phyloP scores from a whole-genome alignment of 2,797 vertebrate species.

The Molossus molossus region DNA sequence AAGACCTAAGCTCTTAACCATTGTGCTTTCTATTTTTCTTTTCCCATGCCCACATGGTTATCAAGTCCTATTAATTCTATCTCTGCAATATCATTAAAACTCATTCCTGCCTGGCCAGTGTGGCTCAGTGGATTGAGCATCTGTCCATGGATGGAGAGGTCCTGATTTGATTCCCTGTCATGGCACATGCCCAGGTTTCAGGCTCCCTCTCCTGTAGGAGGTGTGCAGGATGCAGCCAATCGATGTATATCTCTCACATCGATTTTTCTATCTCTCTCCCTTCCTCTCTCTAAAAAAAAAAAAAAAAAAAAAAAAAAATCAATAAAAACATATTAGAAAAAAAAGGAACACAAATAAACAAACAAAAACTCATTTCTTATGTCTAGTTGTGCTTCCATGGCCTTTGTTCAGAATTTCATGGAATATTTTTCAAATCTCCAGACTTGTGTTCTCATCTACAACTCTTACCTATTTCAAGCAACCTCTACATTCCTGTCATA shows the following conservation, averaged over 20 bases:
- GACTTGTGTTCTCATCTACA: background rate
- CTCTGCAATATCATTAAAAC: background rate
- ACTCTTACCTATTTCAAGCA: conserved; percentile 1
- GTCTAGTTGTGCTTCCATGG: background rate
- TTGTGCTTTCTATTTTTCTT: background rate
- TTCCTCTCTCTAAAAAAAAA: too few species aligned
- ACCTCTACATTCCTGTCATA: background rate
- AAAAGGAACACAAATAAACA: too few species aligned
- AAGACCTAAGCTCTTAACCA: background rate
- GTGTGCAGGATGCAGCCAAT: too few species aligned
- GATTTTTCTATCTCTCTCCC: too few species aligned
- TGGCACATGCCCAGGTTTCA: too few species aligned
- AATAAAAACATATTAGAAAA: too few species aligned
- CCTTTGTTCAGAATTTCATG: background rate
- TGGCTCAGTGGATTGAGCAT: too few species aligned
- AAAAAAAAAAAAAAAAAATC: too few species aligned
- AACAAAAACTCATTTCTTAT: background rate
- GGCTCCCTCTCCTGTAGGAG: too few species aligned
- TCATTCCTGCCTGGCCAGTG: background rate
- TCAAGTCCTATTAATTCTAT: background rate
- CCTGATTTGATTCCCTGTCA: too few species aligned
- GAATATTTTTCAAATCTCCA: background rate
- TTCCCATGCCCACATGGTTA: background rate
- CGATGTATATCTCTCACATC: too few species aligned
- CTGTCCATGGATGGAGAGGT: too few species aligned